Evolutionary conservation across 2,888 invertebrate species (phyloP).

Genomic region (Cheilosia pagana): DNA sequence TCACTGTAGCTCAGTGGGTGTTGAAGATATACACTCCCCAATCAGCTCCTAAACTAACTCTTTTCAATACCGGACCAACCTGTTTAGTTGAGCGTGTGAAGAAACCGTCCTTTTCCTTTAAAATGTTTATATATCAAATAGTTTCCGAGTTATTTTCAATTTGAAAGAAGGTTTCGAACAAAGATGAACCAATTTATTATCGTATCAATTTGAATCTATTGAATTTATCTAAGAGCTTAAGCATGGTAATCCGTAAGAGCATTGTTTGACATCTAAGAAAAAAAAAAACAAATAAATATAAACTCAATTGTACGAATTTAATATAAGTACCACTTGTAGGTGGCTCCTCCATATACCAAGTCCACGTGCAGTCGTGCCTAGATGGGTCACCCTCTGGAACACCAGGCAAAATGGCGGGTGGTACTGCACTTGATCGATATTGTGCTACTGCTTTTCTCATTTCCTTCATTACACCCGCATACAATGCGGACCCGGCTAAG

Average conservation of each 20-base stretch:
- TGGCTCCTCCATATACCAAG: constrained; percentile 80
- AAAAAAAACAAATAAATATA: neutral
- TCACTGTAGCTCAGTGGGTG: no score
- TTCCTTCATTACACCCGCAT: constrained; percentile 70
- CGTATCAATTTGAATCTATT: no score
- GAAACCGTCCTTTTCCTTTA: no score
- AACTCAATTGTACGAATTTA: neutral
- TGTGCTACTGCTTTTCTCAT: constrained; percentile 83
- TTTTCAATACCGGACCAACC: no score
- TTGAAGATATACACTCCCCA: no score
- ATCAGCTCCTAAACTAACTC: no score
- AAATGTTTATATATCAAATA: no score
- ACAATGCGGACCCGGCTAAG: constrained; percentile 76
- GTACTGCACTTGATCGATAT: constrained; percentile 82
- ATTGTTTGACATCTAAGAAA: constrained; percentile 8
- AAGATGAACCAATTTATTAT: no score
- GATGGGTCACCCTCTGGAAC: constrained; percentile 84
- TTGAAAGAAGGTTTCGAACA: no score
- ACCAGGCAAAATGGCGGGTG: constrained; percentile 83
- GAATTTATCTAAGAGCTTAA: neutral
- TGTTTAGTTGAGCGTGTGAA: no score
- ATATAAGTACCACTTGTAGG: constrained; percentile 12
- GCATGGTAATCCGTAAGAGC: constrained; percentile 32
- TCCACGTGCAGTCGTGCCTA: constrained; percentile 85
- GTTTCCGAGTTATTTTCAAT: no score